Evolutionary conservation across 2,113 vertebrate species (phyloP).

Genomic region (Actenoides hombroni): DNA sequence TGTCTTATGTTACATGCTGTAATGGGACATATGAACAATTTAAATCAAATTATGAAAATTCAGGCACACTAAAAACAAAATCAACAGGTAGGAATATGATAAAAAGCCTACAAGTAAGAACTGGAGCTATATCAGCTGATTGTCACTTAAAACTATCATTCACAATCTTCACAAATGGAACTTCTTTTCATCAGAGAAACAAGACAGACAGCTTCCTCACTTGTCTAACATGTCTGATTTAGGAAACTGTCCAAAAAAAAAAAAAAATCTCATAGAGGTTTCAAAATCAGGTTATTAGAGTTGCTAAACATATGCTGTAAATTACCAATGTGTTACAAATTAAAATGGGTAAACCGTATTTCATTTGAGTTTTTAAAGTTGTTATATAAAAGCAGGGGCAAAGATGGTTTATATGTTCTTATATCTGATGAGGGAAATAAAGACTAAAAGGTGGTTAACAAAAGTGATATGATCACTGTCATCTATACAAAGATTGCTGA

Average conservation of each 20-base stretch:
- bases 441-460: background rate
- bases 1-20: slow-evolving; percentile 45
- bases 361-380: background rate
- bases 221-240: background rate
- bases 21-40: slow-evolving; percentile 51
- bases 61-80: slow-evolving; percentile 1
- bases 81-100: background rate
- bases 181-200: background rate
- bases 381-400: background rate
- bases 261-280: background rate
- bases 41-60: slow-evolving; percentile 36
- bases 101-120: background rate
- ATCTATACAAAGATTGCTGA: background rate
- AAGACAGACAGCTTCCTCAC: background rate
- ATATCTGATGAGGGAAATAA: background rate
- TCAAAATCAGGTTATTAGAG: background rate
- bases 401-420: background rate
- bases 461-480: background rate
- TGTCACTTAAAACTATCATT: background rate
- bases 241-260: background rate
- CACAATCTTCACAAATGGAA: background rate
- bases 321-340: background rate
- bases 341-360: background rate
- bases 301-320: background rate
- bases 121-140: background rate